Percentiles rank a stretch among this genome's conserved stretches.
phyloP scores from a whole-genome alignment of 2,888 invertebrate genomes.

The Xiphydria camelus region DNA sequence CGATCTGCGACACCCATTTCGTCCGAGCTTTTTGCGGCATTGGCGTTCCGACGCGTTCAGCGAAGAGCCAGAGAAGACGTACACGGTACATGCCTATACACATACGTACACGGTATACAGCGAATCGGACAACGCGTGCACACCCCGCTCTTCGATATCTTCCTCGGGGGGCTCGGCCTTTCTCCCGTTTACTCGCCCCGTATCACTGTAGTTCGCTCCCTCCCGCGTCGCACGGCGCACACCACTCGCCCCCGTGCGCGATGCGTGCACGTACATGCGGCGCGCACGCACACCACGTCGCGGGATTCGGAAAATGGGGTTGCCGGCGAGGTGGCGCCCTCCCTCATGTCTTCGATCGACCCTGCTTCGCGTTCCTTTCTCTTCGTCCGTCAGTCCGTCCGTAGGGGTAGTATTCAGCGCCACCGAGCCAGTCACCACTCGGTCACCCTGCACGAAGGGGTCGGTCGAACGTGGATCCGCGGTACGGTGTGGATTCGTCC shows the following conservation, averaged over 20 bases:
- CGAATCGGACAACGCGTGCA: no score
- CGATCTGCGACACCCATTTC: no score
- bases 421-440: conserved; percentile 37
- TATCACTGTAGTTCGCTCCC: not conserved
- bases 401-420: conserved; percentile 7
- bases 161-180: not conserved
- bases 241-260: not conserved
- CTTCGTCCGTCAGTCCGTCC: conserved; percentile 8
- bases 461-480: conserved; percentile 25
- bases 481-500: conserved; percentile 21
- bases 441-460: conserved; percentile 43
- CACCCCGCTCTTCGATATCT: not conserved
- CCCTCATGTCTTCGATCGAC: conserved; percentile 48
- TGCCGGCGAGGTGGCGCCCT: conserved; percentile 49
- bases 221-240: not conserved
- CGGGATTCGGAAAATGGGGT: conserved; percentile 27
- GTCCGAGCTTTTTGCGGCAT: no score
- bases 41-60: no score
- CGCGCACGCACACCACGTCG: not conserved
- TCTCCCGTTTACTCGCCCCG: not conserved
- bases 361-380: conserved; percentile 22
- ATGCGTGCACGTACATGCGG: not conserved
- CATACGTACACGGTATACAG: no score
- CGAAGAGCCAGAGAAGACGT: no score
- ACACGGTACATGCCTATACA: no score